Base-by-base conservation (phyloP, 2,797 vertebrate genomes). In the Fundulus diaphanus region DNA sequence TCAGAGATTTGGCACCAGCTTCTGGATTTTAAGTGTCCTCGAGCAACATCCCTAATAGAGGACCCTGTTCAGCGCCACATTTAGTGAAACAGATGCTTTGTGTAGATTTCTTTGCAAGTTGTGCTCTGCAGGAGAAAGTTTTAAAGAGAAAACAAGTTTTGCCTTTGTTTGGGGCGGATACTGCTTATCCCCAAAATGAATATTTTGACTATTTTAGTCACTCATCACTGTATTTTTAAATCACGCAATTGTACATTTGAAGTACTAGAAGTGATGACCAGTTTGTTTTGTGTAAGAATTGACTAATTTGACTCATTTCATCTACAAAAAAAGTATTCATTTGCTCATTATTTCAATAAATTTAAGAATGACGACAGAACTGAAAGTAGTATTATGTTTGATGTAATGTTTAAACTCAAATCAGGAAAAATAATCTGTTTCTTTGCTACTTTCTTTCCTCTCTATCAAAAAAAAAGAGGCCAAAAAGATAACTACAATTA, bases 1-100 rank as follows among this genome's bases (percentile, higher is more conserved):
- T 92, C 92, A 93, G 72, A 79, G 74, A 84, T 88, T 90, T 93
- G 90, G 90, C 88, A 69, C 74, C 46, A 72, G 72, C 46, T 57
- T 20, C 85, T 72, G 74, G 75, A 87, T 89, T 83, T 87, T 75
- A 90, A 90, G 84, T 83, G 78, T 86, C 88, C 84, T 88, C 74
- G 78, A 89, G 85, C 82, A 86, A 83, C 74, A 86, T 33, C n/a
- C 68, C 52, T 65, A 78, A 90, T 80, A 68, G 33, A 37, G 7
- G 67, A 33, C 22, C n/a, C 44, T 63, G 67, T 31, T 80, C 40
- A 29, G 37, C 72, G 1, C 48, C 44, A 56, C 70, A 54, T 68
- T 73, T 11, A 5, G 31, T 78, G 37, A 77, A 79, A 75, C 6
- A 68, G 42, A 81, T 71, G 71, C 67, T 49, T n/a, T 4, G 7